A percentile compares a stretch with the other conserved stretches of the same genome.
Evolutionary conservation across 2,888 invertebrate genomes (phyloP).

Genomic region (Dysmachus trigonus): DNA sequence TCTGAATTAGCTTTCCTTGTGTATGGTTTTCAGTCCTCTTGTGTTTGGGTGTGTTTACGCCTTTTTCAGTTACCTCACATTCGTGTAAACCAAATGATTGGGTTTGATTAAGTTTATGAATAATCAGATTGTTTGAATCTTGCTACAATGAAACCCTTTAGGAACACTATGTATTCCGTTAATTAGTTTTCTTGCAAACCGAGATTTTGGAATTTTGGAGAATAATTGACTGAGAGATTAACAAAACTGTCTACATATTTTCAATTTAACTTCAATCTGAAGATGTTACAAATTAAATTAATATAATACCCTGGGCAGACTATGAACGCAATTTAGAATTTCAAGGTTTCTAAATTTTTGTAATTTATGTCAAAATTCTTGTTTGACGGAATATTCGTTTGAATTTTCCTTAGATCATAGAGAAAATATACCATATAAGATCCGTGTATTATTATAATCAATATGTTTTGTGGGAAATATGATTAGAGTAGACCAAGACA

Average conservation of each 20-base stretch:
- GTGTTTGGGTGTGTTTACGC: neutral
- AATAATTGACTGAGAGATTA: neutral
- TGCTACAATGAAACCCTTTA: neutral
- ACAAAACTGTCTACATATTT: neutral
- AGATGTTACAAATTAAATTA: no score
- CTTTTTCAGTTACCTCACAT: neutral
- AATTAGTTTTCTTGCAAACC: neutral
- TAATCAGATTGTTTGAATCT: neutral
- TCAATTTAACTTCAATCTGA: neutral
- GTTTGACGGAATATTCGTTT: no score
- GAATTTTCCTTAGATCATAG: no score
- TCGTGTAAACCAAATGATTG: neutral
- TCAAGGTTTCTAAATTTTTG: no score
- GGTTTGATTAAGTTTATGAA: neutral
- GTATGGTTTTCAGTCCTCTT: neutral
- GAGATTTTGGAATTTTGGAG: neutral
- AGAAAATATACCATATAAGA: no score
- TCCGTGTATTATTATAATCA: no score
- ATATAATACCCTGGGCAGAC: no score
- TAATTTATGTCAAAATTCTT: no score
- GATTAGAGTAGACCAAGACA: no score
- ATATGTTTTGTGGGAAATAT: no score
- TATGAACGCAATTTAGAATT: no score
- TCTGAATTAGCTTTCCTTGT: neutral
- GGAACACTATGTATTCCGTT: neutral